Evolutionary conservation across 1,140 invertebrate genomes (phyloP).

Genomic region (Stegodyphus dumicola): DNA sequence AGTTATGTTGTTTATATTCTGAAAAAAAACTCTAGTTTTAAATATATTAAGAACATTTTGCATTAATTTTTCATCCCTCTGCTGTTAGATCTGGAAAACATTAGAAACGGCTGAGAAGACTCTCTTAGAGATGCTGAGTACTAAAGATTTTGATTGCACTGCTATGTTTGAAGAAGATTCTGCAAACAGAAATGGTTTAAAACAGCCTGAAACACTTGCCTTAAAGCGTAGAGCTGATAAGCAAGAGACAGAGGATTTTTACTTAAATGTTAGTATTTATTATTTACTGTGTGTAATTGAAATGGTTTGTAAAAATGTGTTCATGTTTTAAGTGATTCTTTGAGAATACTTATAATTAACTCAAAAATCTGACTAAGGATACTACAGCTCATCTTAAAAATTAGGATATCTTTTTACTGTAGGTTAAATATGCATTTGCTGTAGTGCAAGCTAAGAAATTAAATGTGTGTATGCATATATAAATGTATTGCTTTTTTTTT

Average conservation of each 20-base stretch:
- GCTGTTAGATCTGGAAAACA: slow-evolving; percentile 82
- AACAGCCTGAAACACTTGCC: slow-evolving; percentile 73
- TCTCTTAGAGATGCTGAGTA: slow-evolving; percentile 83
- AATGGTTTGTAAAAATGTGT: not conserved
- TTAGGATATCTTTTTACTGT: no score
- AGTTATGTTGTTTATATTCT: no score
- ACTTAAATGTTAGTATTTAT: slow-evolving; percentile 76
- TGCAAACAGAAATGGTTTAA: slow-evolving; percentile 44
- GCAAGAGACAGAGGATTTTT: slow-evolving; percentile 90
- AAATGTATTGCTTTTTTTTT: no score
- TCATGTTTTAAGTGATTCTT: not conserved
- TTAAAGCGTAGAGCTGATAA: slow-evolving; percentile 79
- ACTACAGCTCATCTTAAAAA: no score
- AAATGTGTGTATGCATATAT: no score
- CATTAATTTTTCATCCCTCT: slow-evolving; percentile 17
- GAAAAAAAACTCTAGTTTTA: no score
- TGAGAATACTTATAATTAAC: no score
- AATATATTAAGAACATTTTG: not conserved
- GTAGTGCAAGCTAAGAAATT: no score
- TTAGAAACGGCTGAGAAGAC: slow-evolving; percentile 92
- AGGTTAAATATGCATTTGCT: no score
- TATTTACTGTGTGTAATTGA: not conserved
- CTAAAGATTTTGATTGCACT: slow-evolving; percentile 83
- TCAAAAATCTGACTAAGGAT: no score
- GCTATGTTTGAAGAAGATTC: slow-evolving; percentile 70